A percentile compares a stretch with the other conserved stretches of the same genome.
These are phyloP conservation scores for Loris lydekkerianus DNA, from an alignment of 2,797 vertebrate genomes.

Conservation along the genomic window DNA sequence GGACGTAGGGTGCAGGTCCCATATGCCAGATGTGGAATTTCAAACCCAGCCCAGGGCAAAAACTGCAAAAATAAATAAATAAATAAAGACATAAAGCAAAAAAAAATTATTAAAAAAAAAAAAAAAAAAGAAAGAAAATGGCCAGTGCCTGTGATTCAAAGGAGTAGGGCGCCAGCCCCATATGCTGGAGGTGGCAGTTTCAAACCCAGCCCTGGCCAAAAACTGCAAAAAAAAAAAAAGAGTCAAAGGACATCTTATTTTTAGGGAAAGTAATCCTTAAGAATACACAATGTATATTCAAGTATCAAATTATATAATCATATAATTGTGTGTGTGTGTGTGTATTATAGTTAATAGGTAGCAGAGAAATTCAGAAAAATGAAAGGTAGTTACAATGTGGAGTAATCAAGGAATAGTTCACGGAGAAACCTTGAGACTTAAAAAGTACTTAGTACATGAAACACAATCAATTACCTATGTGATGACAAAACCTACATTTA, in stretches of 20 bases:
- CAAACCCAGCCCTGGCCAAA: too few species aligned
- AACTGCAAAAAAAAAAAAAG: too few species aligned
- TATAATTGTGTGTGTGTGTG: not conserved
- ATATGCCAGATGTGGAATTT: too few species aligned
- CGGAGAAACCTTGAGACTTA: not conserved
- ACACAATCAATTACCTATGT: not conserved
- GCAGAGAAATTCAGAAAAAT: constrained; percentile 33
- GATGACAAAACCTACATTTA: not conserved
- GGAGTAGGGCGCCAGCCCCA: too few species aligned
- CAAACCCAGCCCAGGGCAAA: too few species aligned
- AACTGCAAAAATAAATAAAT: too few species aligned
- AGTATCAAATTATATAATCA: constrained; percentile 30
- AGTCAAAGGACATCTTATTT: constrained; percentile 10
- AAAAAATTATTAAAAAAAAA: too few species aligned
- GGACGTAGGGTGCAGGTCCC: too few species aligned
- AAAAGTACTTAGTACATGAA: not conserved
- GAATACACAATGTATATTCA: not conserved
- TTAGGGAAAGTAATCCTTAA: constrained; percentile 43
- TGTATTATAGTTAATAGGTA: not conserved
- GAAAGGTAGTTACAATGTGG: not conserved
- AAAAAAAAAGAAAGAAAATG: too few species aligned
- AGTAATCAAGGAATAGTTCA: not conserved
- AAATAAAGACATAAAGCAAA: too few species aligned
- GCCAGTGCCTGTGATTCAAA: too few species aligned
- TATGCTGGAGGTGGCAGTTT: too few species aligned